Base-by-base conservation (phyloP, 2,797 vertebrate genomes). In the Dendrocincla tyrannina region DNA sequence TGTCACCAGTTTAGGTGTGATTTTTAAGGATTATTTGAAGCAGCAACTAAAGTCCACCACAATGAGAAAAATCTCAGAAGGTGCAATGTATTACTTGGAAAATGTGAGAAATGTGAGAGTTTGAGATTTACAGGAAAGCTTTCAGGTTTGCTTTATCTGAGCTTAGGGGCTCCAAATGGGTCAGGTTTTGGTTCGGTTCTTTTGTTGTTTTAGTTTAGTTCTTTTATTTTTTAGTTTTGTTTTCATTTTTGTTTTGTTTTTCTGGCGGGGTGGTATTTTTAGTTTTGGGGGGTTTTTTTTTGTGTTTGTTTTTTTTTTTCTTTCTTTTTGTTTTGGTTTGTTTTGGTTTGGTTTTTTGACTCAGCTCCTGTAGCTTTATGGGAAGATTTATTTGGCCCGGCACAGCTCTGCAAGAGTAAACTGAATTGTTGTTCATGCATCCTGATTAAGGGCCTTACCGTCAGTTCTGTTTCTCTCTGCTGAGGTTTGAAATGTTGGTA, bases 381-480 rank as follows among this genome's bases (percentile, higher is more conserved):
- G 50, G 33, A 83, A 94, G 44, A 92, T 91, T 85, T 95, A 77
- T 94, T 92, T 93, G 60, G 75, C 62, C 75, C 39, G 79, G 39
- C 22, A 47, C 25, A 89, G 60, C 20, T 90, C 58, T 67, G 64
- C 55, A 79, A 70, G 42, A 78, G 20, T 90, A 93, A 92, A 87
- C 73, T 67, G 79, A 88, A 89, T 66, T 47, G 37, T 56, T 84
- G 74, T 91, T 92, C 82, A 59, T 93, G 92, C 69, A 92, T 95
- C 79, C 87, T 79, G 89, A 93, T 95, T 87, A 95, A 94, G 66
- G 66, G 70, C 32, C 84, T 81, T 85, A 92, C 59, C 3, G 0
- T 90, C 87, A 88, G 50, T 81, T 93, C 68, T 80, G 69, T 56
- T 96, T 88, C 89, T 92, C 66, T 94, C 91, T 93, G 73, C 52